A percentile compares a stretch with the other conserved stretches of the same genome.
These are phyloP conservation scores for human DNA, from an alignment of 2,113 vertebrate genomes.

Conservation along the genomic window DNA sequence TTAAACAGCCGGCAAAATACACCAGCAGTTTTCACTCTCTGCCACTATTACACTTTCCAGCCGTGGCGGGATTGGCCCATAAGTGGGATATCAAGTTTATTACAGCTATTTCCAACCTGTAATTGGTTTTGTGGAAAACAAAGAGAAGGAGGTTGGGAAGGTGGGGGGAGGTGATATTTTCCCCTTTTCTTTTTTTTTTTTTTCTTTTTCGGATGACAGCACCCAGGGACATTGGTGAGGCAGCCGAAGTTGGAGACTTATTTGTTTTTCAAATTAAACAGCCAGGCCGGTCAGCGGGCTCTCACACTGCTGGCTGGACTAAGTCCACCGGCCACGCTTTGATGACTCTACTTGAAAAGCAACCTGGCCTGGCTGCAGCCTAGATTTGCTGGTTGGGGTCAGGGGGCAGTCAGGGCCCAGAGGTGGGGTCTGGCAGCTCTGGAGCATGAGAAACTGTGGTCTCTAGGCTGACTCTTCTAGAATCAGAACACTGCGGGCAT, in stretches of 20 bases:
- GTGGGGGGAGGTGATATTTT: background rate
- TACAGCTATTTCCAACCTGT: slow-evolving; percentile 80
- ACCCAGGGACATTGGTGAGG: background rate
- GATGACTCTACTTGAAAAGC: background rate
- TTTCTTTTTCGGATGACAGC: background rate
- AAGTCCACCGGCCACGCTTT: rapidly evolving
- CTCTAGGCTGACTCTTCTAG: background rate
- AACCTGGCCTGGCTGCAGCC: background rate
- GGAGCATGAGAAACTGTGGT: rapidly evolving
- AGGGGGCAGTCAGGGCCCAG: rapidly evolving
- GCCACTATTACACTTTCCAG: slow-evolving; percentile 67
- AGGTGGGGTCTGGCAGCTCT: rapidly evolving
- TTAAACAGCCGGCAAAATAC: slow-evolving; percentile 73
- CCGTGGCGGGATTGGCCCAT: slow-evolving; percentile 68
- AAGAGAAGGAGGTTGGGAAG: slow-evolving; percentile 56
- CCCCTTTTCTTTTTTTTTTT: background rate
- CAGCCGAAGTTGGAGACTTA: slow-evolving; percentile 20
- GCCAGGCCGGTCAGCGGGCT: rapidly evolving
- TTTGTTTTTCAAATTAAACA: slow-evolving; percentile 68
- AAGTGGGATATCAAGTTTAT: slow-evolving; percentile 83
- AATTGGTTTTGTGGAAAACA: slow-evolving; percentile 81
- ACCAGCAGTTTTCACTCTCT: slow-evolving; percentile 50
- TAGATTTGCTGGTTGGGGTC: background rate
- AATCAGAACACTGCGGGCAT: background rate
- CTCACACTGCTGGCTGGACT: background rate